phyloP scores from a whole-genome alignment of 2,888 invertebrate species.

The Harmothoe impar region DNA sequence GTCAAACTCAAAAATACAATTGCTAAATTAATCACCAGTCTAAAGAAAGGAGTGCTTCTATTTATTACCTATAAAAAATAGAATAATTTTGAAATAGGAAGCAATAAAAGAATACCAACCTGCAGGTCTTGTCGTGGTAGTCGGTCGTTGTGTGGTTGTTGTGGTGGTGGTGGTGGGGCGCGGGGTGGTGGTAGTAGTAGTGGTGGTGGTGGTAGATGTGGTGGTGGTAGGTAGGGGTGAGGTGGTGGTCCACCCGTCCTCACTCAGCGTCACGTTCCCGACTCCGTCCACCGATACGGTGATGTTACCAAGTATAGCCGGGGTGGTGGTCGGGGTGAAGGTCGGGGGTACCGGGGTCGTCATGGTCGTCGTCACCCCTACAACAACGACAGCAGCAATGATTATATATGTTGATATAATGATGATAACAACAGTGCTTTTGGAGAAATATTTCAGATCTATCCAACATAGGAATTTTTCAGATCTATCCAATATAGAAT shows the following conservation, averaged over 20 bases:
- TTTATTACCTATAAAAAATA: no score
- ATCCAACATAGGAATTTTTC: no score
- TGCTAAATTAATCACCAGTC: no score
- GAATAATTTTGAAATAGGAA: no score
- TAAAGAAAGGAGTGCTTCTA: no score
- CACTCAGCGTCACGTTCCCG: conserved; percentile 25
- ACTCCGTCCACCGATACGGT: conserved; percentile 26
- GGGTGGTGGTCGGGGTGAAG: conserved; percentile 15
- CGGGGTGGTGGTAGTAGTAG: conserved; percentile 53
- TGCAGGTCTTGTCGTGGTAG: neutral
- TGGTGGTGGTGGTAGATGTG: conserved; percentile 65
- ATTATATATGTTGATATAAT: no score
- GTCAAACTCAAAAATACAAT: no score
- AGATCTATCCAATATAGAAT: no score
- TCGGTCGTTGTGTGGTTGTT: neutral
- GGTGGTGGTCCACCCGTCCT: conserved; percentile 46
- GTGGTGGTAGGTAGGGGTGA: conserved; percentile 40
- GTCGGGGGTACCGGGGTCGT: conserved; percentile 44
- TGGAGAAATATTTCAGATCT: no score
- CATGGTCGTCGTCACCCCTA: neutral
- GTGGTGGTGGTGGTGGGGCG: neutral
- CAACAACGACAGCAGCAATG: no score
- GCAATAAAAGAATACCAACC: no score
- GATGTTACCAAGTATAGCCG: conserved; percentile 8
- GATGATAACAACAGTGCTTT: no score